Conservation (phyloP, 2,797 vertebrate genomes). For the Mus spretus region DNA sequence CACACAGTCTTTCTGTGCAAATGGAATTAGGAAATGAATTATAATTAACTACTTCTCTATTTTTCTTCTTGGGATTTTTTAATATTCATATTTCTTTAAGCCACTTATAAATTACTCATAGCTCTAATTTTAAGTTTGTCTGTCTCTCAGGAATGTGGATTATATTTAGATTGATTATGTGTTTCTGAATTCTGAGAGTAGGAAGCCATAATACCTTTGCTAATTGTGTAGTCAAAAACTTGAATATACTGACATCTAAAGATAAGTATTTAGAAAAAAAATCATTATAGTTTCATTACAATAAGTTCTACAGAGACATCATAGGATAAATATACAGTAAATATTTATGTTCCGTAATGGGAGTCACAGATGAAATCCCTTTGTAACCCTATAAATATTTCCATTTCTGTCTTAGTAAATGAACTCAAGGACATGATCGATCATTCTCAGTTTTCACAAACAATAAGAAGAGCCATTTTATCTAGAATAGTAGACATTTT, state of each 20-base stretch:
- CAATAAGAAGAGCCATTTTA: slow-evolving; percentile 57
- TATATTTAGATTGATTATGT: slow-evolving; percentile 55
- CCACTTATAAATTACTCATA: slow-evolving; percentile 30
- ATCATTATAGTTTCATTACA: slow-evolving; percentile 66
- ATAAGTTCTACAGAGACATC: slow-evolving; percentile 73
- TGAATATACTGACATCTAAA: slow-evolving; percentile 46
- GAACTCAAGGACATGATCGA: slow-evolving; percentile 75
- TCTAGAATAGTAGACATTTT: slow-evolving; percentile 47
- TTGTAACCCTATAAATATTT: slow-evolving; percentile 84
- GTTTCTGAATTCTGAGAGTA: not conserved
- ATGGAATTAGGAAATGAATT: not conserved
- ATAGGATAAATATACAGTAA: slow-evolving; percentile 79
- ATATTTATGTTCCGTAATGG: slow-evolving; percentile 86
- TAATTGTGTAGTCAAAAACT: not conserved
- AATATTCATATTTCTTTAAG: slow-evolving; percentile 12
- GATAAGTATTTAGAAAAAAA: slow-evolving; percentile 3
- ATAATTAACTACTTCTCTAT: slow-evolving; percentile 49
- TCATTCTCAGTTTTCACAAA: slow-evolving; percentile 72
- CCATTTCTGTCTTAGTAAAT: slow-evolving; percentile 79
- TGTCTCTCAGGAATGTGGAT: not conserved
- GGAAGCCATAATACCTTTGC: slow-evolving; percentile 58
- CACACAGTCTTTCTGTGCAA: not conserved
- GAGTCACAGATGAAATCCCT: slow-evolving; percentile 78
- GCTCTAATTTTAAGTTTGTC: slow-evolving; percentile 12
- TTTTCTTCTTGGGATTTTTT: slow-evolving; percentile 32